These are phyloP conservation scores for Amphiprion ocellaris DNA, from an alignment of 2,113 vertebrate species.

Conservation along the genomic window DNA sequence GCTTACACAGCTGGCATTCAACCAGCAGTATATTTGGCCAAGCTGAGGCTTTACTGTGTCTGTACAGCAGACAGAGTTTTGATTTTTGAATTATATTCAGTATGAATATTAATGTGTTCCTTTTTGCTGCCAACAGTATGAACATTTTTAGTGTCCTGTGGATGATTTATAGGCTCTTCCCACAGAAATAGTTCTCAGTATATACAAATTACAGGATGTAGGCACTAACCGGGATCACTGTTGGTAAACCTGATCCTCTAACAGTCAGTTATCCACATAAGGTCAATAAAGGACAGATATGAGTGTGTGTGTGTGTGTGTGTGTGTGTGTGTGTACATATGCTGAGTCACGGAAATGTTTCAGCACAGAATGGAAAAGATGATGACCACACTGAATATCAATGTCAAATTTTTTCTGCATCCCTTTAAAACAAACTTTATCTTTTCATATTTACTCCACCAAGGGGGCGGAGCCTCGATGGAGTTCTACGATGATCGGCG, in stretches of 20 bases:
- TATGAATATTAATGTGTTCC: neutral
- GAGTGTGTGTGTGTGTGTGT: neutral
- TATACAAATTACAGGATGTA: too few relatives aligned
- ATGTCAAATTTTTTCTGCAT: neutral
- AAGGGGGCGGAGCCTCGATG: too few relatives aligned
- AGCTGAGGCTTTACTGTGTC: neutral
- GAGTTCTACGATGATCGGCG: too few relatives aligned
- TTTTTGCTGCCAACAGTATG: neutral
- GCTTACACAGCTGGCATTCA: neutral
- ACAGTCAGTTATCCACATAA: neutral
- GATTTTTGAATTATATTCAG: neutral
- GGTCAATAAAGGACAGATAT: neutral
- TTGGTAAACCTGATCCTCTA: neutral
- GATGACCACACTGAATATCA: slow-evolving; percentile 31
- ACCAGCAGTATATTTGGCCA: neutral
- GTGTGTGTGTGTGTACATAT: neutral
- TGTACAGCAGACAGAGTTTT: neutral
- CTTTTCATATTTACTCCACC: too few relatives aligned
- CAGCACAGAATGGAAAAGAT: slow-evolving; percentile 30
- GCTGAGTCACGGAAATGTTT: slow-evolving; percentile 20
- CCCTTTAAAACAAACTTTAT: slow-evolving; percentile 14
- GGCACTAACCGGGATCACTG: neutral
- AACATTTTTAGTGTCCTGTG: neutral
- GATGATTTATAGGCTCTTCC: neutral
- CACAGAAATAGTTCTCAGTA: too few relatives aligned